Conservation (phyloP, 1,140 invertebrate species). For the Odontomachus brunneus region DNA sequence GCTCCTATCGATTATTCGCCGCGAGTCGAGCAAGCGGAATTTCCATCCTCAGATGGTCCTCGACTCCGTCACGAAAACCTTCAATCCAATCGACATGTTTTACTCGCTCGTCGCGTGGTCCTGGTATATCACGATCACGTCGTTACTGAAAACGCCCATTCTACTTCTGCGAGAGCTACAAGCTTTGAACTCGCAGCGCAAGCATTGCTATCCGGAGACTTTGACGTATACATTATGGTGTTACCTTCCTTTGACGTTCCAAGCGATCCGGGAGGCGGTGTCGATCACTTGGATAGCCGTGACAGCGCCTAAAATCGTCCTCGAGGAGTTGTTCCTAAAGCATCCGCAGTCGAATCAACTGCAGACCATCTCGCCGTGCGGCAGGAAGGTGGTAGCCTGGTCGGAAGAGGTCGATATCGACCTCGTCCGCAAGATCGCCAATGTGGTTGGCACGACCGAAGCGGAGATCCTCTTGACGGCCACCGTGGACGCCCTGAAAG, state of each 20-base stretch:
- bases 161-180: constrained; percentile 77
- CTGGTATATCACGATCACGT: constrained; percentile 76
- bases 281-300: constrained; percentile 86
- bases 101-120: constrained; percentile 64
- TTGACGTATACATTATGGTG: constrained; percentile 82
- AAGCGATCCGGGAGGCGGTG: constrained; percentile 86
- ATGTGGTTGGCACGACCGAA: constrained; percentile 87
- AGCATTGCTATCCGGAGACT: constrained; percentile 82
- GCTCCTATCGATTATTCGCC: constrained; percentile 65
- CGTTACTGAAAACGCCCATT: constrained; percentile 78
- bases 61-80: constrained; percentile 67
- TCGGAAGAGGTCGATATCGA: constrained; percentile 88
- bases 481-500: constrained; percentile 87
- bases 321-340: constrained; percentile 87
- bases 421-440: constrained; percentile 86
- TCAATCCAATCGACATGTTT: constrained; percentile 77
- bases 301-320: constrained; percentile 86
- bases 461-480: constrained; percentile 89
- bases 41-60: constrained; percentile 69
- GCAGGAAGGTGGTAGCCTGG: constrained; percentile 92
- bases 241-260: constrained; percentile 87
- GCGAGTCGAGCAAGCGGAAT: constrained; percentile 79
- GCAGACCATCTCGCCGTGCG: constrained; percentile 90
- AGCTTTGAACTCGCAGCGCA: constrained; percentile 79
- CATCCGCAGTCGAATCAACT: constrained; percentile 85